phyloP scores from a whole-genome alignment of 2,888 invertebrate genomes.

The Palloptera scutellata region DNA sequence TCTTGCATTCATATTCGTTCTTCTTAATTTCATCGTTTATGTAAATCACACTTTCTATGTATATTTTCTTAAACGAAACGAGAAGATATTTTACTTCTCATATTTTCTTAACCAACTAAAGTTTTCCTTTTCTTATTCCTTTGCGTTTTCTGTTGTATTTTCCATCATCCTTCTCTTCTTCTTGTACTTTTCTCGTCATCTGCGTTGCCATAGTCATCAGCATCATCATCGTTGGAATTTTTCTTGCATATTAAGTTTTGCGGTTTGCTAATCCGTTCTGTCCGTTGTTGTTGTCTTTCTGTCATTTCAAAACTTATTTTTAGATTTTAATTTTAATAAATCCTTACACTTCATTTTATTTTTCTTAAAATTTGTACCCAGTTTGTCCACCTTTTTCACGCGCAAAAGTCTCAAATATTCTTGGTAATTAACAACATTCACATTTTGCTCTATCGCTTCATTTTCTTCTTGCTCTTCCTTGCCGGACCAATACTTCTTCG shows the following conservation, averaged over 20 bases:
- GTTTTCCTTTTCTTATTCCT: not conserved
- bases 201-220: not conserved
- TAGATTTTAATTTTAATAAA: constrained; percentile 18
- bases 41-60: constrained; percentile 4
- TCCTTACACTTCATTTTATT: constrained; percentile 17
- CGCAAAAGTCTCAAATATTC: constrained; percentile 12
- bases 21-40: constrained; percentile 14
- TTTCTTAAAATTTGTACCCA: not conserved
- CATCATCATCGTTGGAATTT: not conserved
- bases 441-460: constrained; percentile 10
- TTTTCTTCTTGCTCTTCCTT: not conserved
- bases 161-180: constrained; percentile 6
- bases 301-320: not conserved
- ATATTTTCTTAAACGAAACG: constrained; percentile 12
- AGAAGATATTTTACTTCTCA: not conserved
- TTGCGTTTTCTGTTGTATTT: not conserved
- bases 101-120: not conserved
- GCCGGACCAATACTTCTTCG: not conserved
- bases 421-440: constrained; percentile 28
- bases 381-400: not conserved
- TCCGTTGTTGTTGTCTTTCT: not conserved
- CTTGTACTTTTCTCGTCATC: constrained; percentile 1
- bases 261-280: not conserved
- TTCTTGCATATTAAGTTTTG: not conserved
- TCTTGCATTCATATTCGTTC: constrained; percentile 12